phyloP scores from a whole-genome alignment of 1,140 invertebrate genomes.

The Drosophila ironensis region DNA sequence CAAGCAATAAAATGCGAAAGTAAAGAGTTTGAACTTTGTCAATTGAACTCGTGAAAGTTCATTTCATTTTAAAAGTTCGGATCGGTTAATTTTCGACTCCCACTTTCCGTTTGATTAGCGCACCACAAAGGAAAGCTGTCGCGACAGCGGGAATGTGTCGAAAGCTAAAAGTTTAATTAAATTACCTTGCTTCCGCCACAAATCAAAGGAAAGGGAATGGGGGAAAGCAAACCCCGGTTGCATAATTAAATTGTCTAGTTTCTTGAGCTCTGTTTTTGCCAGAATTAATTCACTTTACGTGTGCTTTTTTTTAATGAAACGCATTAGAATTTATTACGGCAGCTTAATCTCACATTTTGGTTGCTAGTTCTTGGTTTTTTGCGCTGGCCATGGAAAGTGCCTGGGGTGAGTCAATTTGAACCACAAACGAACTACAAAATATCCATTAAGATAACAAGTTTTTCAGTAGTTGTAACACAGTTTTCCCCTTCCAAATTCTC shows the following conservation, averaged over 20 bases:
- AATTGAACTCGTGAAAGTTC: slow-evolving; percentile 29
- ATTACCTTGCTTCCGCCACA: slow-evolving; percentile 33
- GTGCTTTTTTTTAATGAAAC: background rate
- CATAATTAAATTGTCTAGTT: slow-evolving; percentile 55
- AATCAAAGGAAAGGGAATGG: slow-evolving; percentile 6
- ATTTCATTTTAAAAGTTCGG: slow-evolving; percentile 37
- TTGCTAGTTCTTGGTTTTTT: background rate
- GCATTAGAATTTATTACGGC: slow-evolving; percentile 15
- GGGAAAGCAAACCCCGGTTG: slow-evolving; percentile 15
- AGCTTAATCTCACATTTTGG: slow-evolving; percentile 5
- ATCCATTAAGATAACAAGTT: slow-evolving; percentile 80
- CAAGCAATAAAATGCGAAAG: slow-evolving; percentile 34
- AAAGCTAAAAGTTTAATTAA: slow-evolving; percentile 70
- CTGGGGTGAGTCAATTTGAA: slow-evolving; percentile 71
- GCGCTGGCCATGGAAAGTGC: background rate
- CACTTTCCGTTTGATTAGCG: slow-evolving; percentile 57
- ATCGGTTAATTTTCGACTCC: slow-evolving; percentile 26
- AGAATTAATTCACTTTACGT: background rate
- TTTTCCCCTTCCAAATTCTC: slow-evolving; percentile 16
- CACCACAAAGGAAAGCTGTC: slow-evolving; percentile 32
- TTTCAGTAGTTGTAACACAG: slow-evolving; percentile 77
- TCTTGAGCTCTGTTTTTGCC: background rate
- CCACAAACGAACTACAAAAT: slow-evolving; percentile 80
- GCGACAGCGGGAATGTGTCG: slow-evolving; percentile 35
- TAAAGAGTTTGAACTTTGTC: slow-evolving; percentile 3